phyloP scores from a whole-genome alignment of 2,888 invertebrate species.

The Ashinkailepas kermadecensis region DNA sequence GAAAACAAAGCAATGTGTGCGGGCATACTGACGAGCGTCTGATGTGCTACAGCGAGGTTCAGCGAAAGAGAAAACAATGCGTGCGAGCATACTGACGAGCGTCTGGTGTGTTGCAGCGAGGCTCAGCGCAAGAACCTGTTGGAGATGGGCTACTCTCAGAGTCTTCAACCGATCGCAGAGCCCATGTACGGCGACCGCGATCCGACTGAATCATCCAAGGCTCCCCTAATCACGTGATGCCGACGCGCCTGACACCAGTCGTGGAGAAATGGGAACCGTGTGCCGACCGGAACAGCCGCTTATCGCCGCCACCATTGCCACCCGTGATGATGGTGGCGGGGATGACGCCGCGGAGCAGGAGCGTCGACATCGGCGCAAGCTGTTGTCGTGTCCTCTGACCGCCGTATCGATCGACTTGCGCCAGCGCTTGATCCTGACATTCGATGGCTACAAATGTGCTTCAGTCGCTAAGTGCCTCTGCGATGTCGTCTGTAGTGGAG shows the following conservation, averaged over 20 bases:
- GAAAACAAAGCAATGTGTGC: too few relatives aligned
- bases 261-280: too few relatives aligned
- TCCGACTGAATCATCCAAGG: not conserved
- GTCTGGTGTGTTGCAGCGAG: not conserved
- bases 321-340: too few relatives aligned
- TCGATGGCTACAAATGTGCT: not conserved
- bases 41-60: too few relatives aligned
- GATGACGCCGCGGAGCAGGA: too few relatives aligned
- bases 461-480: not conserved
- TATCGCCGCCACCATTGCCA: too few relatives aligned
- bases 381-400: not conserved
- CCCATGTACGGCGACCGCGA: not conserved
- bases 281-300: too few relatives aligned
- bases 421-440: not conserved
- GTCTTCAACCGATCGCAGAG: not conserved
- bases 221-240: not conserved
- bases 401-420: not conserved
- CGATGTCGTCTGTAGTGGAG: not conserved
- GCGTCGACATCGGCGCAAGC: not conserved
- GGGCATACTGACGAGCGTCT: too few relatives aligned
- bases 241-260: not conserved
- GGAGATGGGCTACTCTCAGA: conserved; percentile 1
- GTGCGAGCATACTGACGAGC: too few relatives aligned
- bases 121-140: not conserved
- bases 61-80: too few relatives aligned